These are phyloP conservation scores for Pseudomyrmex gracilis DNA, from an alignment of 1,140 invertebrate species.

Conservation along the genomic window DNA sequence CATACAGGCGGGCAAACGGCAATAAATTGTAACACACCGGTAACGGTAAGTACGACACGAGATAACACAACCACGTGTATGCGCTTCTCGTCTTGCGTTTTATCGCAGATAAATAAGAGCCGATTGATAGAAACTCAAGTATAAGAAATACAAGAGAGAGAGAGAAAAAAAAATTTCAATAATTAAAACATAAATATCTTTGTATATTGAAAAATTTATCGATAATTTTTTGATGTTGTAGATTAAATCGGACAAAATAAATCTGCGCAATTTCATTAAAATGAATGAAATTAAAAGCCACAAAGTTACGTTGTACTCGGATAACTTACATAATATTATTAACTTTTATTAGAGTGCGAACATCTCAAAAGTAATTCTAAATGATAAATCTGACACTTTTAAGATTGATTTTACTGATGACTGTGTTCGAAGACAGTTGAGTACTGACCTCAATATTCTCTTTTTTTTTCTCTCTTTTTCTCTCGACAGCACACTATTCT, in stretches of 20 bases:
- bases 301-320: too few relatives aligned
- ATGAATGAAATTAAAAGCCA: too few relatives aligned
- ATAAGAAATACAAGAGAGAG: not conserved
- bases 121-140: not conserved
- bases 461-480: not conserved
- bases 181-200: not conserved
- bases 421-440: too few relatives aligned
- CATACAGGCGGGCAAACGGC: conserved; percentile 2
- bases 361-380: not conserved
- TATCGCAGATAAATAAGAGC: conserved; percentile 37
- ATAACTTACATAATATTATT: too few relatives aligned
- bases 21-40: conserved; percentile 38
- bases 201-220: not conserved
- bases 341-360: too few relatives aligned
- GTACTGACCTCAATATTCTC: conserved; percentile 31
- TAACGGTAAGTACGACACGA: not conserved
- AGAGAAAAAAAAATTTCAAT: not conserved
- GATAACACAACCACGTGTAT: not conserved
- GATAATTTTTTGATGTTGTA: too few relatives aligned
- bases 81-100: not conserved
- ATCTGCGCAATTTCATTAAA: not conserved
- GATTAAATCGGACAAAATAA: not conserved
- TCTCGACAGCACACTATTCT: not conserved
- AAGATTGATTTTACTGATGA: too few relatives aligned
- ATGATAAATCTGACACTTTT: not conserved